Conservation (phyloP, 2,113 vertebrate species). For the Psephotus haematonotus region DNA sequence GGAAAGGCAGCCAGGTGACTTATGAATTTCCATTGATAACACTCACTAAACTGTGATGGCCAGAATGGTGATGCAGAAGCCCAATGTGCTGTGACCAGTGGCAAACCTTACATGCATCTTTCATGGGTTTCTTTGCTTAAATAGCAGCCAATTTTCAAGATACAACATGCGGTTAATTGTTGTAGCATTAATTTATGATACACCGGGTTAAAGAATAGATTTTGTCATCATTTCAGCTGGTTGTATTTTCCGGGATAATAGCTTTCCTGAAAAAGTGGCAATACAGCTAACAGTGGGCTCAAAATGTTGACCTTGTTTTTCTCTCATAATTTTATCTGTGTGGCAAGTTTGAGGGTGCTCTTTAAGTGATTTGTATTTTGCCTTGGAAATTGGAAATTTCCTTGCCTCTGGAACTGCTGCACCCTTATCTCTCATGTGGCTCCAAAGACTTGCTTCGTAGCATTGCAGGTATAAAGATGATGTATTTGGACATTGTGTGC, state of each 20-base stretch:
- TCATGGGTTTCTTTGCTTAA: background rate
- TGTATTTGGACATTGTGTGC: background rate
- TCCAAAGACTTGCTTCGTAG: background rate
- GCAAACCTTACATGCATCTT: background rate
- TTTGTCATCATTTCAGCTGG: background rate
- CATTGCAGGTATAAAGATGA: constrained; percentile 15
- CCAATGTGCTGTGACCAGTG: background rate
- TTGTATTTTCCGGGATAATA: background rate
- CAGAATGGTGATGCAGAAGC: background rate
- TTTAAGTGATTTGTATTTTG: background rate
- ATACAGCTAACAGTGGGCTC: background rate
- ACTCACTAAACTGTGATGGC: background rate
- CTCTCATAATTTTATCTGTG: background rate
- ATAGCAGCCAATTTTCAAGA: background rate
- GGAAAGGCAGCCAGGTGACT: background rate
- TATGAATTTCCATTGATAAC: background rate
- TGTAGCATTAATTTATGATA: background rate
- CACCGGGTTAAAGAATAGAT: background rate
- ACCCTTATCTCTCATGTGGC: background rate
- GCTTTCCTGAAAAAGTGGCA: background rate
- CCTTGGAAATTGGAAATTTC: too few species aligned
- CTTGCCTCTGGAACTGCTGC: background rate
- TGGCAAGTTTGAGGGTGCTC: background rate
- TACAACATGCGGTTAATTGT: background rate
- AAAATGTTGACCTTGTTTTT: background rate